phyloP scores from a whole-genome alignment of 2,113 vertebrate genomes.

The Chamaetylas fuelleborni region DNA sequence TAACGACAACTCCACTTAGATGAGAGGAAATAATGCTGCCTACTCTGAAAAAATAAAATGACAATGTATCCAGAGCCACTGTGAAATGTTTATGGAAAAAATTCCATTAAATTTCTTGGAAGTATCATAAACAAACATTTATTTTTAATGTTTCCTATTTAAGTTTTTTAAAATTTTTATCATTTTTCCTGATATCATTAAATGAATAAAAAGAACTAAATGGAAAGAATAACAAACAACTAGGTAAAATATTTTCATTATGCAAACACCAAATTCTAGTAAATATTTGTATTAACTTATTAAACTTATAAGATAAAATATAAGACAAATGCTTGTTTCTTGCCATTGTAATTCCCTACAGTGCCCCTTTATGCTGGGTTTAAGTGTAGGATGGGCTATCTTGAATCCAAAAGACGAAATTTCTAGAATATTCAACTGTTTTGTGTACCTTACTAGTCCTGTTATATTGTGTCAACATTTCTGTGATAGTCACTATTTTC shows the following conservation, averaged over 20 bases:
- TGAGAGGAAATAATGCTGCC: neutral
- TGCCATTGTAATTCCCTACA: neutral
- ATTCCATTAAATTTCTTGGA: neutral
- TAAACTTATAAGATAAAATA: neutral
- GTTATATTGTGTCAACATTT: neutral
- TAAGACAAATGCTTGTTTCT: neutral
- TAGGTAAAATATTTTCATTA: neutral
- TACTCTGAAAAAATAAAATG: neutral
- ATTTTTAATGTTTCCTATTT: neutral
- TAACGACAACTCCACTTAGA: neutral
- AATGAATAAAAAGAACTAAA: neutral
- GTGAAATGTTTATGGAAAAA: neutral
- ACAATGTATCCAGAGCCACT: neutral
- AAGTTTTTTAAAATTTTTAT: neutral
- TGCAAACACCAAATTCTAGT: neutral
- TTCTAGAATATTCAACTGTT: neutral
- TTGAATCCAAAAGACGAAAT: neutral
- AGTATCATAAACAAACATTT: neutral
- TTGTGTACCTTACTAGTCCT: neutral
- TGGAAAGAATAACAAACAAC: neutral
- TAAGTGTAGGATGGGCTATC: neutral
- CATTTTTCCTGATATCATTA: neutral
- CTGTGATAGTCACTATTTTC: neutral
- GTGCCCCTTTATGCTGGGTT: neutral
- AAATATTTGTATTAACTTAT: neutral